These are phyloP conservation scores for Synaphobranchus kaupii DNA, from an alignment of 2,797 vertebrate genomes.

Conservation along the genomic window DNA sequence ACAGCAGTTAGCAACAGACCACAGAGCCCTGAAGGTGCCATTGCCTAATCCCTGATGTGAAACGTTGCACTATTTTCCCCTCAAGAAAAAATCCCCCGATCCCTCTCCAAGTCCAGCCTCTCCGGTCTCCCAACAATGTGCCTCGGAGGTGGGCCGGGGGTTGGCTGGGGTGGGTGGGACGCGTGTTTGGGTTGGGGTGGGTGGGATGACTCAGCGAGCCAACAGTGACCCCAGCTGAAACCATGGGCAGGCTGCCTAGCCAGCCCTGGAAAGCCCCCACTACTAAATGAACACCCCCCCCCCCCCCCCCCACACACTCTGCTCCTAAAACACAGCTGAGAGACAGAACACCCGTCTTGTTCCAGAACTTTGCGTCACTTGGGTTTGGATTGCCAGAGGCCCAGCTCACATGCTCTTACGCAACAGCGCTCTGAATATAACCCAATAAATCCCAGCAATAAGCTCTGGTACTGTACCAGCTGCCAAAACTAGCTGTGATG, in stretches of 20 bases:
- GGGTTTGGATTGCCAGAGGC: background rate
- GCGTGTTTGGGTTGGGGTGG: background rate
- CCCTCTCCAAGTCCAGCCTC: background rate
- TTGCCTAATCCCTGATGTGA: conserved; percentile 22
- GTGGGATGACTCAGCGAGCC: conserved; percentile 30
- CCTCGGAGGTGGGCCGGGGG: background rate
- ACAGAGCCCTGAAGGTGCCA: conserved; percentile 12
- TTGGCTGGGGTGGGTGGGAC: background rate
- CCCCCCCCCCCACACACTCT: background rate
- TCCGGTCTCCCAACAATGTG: background rate
- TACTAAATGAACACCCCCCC: background rate
- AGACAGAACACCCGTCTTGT: background rate
- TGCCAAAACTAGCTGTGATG: background rate
- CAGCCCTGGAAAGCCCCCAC: conserved; percentile 31
- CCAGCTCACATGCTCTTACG: background rate
- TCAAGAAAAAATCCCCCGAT: conserved; percentile 24
- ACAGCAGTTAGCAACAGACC: conserved; percentile 11
- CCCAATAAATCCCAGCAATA: background rate
- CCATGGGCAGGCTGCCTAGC: conserved; percentile 1
- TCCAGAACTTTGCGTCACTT: background rate
- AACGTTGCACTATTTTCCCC: conserved; percentile 1
- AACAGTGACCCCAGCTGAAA: conserved; percentile 21
- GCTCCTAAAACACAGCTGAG: background rate
- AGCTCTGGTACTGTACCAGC: background rate
- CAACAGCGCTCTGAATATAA: background rate